Base-by-base conservation (phyloP, 2,888 invertebrate genomes). In the Ophion costatus region DNA sequence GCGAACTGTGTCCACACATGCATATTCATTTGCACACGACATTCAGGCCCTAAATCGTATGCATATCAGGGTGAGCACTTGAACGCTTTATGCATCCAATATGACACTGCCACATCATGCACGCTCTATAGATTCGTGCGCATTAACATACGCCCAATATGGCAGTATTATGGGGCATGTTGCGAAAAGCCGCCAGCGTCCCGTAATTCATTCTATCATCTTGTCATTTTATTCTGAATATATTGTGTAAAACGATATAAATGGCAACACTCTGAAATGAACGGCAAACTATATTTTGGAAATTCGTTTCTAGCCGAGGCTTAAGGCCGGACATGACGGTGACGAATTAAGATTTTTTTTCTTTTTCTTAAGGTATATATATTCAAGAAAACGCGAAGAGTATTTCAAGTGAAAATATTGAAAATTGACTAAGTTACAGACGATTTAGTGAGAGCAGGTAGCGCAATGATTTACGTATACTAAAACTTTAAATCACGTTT, bases 21-120 rank as follows among this genome's bases (percentile, higher is more conserved):
- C 77, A 73, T 77, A 67, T 82, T 59, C 67, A 82, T 77, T 78
- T 42, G 33, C 22, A 24, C 20, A 51, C 70, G 56, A 70, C 56
- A 71, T 75, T 71, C 11, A 66, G 45, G 51, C 51, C n/a, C 77
- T 71, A 33, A 42, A 11, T 57, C 33, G 45, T 67, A 67, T 51
- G 20, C 7, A 76, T 70, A 82, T 22, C 42, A 11, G 10, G 14
- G 17, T 17, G 22, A 63, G 73, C 66, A 33, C 33, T 59, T 66
- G 33, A 73, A 82, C 61, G 61, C 59, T 73, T 77, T 33, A 78
- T 61, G 67, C 73, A 33, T 11, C 38, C 14, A 45, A 45, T 51
- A 61, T 45, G 76, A 66, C 73, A 73, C 66, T 67, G 82, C 76
- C 66, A 42, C 33, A 64, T 45, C 24, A 59, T n/a, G 17, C 29